Evolutionary conservation across 1,140 invertebrate genomes (phyloP).

Genomic region (Hesperophylax magnus): DNA sequence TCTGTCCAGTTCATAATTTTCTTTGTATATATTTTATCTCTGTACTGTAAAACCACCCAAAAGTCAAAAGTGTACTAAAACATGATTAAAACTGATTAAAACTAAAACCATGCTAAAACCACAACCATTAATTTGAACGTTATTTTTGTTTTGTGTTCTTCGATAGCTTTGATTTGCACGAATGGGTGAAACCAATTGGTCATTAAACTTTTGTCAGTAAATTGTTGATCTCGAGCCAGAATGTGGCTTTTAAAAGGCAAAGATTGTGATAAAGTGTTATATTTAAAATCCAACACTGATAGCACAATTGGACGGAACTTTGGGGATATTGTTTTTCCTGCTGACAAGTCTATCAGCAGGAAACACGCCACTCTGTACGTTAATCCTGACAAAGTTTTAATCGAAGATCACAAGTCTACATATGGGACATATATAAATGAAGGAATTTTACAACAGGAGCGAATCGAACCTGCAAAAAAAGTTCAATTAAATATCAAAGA

Average conservation of each 20-base stretch:
- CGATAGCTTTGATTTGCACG: too few species aligned
- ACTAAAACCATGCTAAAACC: too few species aligned
- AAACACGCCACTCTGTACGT: conserved; percentile 67
- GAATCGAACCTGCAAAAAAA: conserved; percentile 59
- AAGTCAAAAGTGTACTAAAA: too few species aligned
- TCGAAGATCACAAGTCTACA: conserved; percentile 70
- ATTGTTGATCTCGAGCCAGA: background rate
- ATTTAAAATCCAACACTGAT: conserved; percentile 9
- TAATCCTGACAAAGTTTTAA: conserved; percentile 59
- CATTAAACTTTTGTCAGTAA: background rate
- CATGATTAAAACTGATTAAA: too few species aligned
- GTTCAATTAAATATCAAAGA: conserved; percentile 64
- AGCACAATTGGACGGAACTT: conserved; percentile 14
- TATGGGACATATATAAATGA: conserved; percentile 72
- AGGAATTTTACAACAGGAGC: conserved; percentile 59
- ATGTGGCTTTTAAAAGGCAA: conserved; percentile 43
- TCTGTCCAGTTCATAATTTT: too few species aligned
- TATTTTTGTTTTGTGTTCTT: too few species aligned
- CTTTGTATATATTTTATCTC: too few species aligned
- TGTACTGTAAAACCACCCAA: too few species aligned
- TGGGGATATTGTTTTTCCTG: conserved; percentile 65
- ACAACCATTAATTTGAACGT: too few species aligned
- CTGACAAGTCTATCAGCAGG: conserved; percentile 72
- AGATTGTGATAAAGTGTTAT: conserved; percentile 20
- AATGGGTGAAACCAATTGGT: too few species aligned